Conservation (phyloP, 2,888 invertebrate genomes). For the Andrena praecox region DNA sequence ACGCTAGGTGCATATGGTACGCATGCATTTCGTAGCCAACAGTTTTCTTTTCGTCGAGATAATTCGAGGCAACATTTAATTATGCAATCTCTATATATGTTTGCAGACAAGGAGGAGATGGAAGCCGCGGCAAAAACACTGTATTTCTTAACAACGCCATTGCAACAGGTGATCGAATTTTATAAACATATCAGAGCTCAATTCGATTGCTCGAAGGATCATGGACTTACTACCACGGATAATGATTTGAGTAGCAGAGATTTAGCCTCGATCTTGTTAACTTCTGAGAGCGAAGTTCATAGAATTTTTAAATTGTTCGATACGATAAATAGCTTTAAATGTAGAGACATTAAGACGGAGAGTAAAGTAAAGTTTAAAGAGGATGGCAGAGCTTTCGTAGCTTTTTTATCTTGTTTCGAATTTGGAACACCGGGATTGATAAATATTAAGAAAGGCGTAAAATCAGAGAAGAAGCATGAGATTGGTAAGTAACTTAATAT, state of each 20-base stretch:
- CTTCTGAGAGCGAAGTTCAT: constrained; percentile 83
- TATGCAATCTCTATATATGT: constrained; percentile 33
- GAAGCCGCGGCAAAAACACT: constrained; percentile 77
- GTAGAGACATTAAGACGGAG: constrained; percentile 63
- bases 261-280: constrained; percentile 75
- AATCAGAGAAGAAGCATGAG: constrained; percentile 82
- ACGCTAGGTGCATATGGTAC: constrained; percentile 78
- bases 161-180: constrained; percentile 77
- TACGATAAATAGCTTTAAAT: constrained; percentile 72
- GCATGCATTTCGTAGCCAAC: background rate
- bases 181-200: constrained; percentile 78
- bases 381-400: constrained; percentile 78
- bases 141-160: constrained; percentile 73
- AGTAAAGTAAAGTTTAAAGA: constrained; percentile 82
- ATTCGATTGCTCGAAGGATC: constrained; percentile 78
- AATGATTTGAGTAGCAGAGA: constrained; percentile 68
- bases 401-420: constrained; percentile 83
- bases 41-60: background rate
- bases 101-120: constrained; percentile 75
- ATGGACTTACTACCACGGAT: constrained; percentile 75
- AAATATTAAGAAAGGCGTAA: constrained; percentile 83
- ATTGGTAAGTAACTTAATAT: constrained; percentile 76
- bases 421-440: constrained; percentile 79
- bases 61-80: background rate
- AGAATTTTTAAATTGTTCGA: constrained; percentile 81